phyloP scores from a whole-genome alignment of 1,140 invertebrate genomes.

The Trichoplusia ni region DNA sequence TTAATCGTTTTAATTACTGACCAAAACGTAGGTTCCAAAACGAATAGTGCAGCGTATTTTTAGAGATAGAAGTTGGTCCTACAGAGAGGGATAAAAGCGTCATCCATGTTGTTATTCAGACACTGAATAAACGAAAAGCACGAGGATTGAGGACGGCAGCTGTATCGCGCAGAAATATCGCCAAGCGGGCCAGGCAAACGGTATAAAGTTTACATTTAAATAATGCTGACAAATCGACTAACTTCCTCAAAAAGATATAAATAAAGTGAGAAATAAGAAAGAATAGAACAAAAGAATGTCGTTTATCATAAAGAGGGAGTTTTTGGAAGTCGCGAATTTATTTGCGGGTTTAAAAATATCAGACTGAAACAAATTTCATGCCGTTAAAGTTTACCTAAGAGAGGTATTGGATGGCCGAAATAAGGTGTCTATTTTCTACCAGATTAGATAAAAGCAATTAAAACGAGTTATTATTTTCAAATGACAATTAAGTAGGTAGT shows the following conservation, averaged over 20 bases:
- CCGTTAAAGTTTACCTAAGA: too few species aligned
- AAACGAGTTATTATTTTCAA: too few species aligned
- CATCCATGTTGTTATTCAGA: background rate
- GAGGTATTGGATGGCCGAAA: too few species aligned
- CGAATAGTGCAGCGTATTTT: too few species aligned
- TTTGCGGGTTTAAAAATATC: background rate
- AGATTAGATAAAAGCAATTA: too few species aligned
- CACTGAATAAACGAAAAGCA: background rate
- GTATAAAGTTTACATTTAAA: constrained; percentile 12
- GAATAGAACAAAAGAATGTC: background rate
- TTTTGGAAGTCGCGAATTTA: background rate
- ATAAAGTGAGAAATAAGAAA: background rate
- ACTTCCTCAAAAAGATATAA: constrained; percentile 3
- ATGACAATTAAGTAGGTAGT: too few species aligned
- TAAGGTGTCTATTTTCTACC: too few species aligned
- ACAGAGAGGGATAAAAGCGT: background rate
- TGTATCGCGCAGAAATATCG: background rate
- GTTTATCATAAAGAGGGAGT: background rate
- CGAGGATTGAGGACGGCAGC: background rate
- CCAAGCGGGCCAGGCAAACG: background rate
- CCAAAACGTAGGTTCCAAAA: too few species aligned
- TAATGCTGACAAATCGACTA: constrained; percentile 17
- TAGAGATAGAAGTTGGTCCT: background rate
- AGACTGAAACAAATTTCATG: too few species aligned
- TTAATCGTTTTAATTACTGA: too few species aligned